These are phyloP conservation scores for Malacoraja senta DNA, from an alignment of 2,797 vertebrate species.

Conservation along the genomic window DNA sequence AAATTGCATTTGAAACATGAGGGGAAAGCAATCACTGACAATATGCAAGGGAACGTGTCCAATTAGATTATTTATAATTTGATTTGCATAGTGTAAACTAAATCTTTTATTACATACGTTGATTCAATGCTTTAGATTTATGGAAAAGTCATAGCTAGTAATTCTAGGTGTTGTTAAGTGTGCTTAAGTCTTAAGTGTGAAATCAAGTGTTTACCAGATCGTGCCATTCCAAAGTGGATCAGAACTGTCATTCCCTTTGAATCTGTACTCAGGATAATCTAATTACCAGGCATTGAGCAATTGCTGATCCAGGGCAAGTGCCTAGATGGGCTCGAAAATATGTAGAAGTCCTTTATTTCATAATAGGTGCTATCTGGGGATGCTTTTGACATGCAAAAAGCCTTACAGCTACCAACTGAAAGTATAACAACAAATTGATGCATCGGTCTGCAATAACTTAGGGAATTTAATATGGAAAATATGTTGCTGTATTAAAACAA, in stretches of 20 bases:
- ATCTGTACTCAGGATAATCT: conserved; percentile 74
- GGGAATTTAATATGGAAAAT: conserved; percentile 58
- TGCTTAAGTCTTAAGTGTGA: conserved; percentile 73
- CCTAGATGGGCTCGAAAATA: conserved; percentile 29
- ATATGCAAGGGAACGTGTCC: conserved; percentile 52
- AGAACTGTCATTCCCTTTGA: conserved; percentile 74
- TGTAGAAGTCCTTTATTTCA: conserved; percentile 10
- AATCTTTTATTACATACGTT: conserved; percentile 56
- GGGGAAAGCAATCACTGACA: conserved; percentile 52
- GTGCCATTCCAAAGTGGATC: conserved; percentile 77
- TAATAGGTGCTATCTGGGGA: conserved; percentile 38
- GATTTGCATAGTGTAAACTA: conserved; percentile 50
- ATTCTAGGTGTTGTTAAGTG: conserved; percentile 56
- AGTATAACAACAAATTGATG: conserved; percentile 58
- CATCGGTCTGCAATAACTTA: conserved; percentile 66
- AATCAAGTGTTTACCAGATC: conserved; percentile 67
- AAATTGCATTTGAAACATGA: conserved; percentile 48
- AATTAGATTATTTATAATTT: conserved; percentile 65
- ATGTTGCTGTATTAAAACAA: conserved; percentile 60
- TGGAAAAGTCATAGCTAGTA: conserved; percentile 59
- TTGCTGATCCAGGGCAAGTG: conserved; percentile 40
- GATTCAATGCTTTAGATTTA: conserved; percentile 57
- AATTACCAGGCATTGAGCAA: conserved; percentile 65
- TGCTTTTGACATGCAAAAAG: conserved; percentile 58
- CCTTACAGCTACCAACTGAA: conserved; percentile 61